Evolutionary conservation across 2,888 invertebrate genomes (phyloP).

Genomic region (Acanthosepion esculentum): DNA sequence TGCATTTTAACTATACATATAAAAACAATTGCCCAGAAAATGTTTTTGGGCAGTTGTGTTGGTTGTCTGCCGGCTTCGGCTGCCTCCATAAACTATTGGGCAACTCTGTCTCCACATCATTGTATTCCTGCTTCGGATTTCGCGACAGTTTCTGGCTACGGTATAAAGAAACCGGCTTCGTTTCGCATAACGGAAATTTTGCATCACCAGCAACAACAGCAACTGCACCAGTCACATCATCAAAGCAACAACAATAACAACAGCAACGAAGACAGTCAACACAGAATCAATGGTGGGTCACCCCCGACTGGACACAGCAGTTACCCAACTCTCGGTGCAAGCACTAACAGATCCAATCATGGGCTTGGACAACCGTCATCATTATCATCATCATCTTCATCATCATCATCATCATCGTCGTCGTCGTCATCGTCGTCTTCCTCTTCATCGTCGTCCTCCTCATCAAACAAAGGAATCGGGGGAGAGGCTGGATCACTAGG

Average conservation of each 20-base stretch:
- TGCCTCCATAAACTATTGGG: conserved; percentile 35
- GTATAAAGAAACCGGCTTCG: conserved; percentile 36
- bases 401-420: background rate
- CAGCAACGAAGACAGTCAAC: background rate
- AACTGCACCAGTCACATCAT: background rate
- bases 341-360: background rate
- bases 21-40: background rate
- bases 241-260: background rate
- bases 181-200: conserved; percentile 37
- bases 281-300: background rate
- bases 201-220: conserved; percentile 1
- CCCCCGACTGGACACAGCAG: background rate
- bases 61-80: conserved; percentile 38
- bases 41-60: conserved; percentile 44
- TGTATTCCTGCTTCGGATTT: conserved; percentile 6
- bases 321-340: background rate
- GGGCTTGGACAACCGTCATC: background rate
- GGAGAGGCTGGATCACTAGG: background rate
- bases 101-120: conserved; percentile 24
- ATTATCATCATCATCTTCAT: background rate
- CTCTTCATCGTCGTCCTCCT: background rate
- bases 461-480: background rate
- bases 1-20: background rate
- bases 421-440: background rate
- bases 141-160: background rate